A percentile compares a stretch with the other conserved stretches of the same genome.
phyloP scores from a whole-genome alignment of 1,140 invertebrate genomes.

The Wiebesia pumilae region DNA sequence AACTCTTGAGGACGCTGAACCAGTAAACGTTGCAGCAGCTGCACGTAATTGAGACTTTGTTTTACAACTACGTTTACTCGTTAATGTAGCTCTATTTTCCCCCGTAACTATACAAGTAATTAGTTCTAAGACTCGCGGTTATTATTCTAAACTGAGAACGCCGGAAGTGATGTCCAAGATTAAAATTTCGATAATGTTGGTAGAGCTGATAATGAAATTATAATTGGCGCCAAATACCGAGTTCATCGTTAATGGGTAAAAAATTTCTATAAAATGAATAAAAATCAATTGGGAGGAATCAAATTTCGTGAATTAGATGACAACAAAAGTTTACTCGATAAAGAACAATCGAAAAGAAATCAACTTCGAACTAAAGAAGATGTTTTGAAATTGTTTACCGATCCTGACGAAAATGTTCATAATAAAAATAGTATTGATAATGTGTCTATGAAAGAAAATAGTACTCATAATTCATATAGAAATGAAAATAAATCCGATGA shows the following conservation, averaged over 20 bases:
- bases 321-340: not conserved
- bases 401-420: not conserved
- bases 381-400: constrained; percentile 47
- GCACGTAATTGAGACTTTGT: too few relatives aligned
- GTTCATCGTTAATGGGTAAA: not conserved
- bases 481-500: not conserved
- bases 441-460: not conserved
- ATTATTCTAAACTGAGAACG: too few relatives aligned
- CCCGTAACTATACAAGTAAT: too few relatives aligned
- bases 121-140: too few relatives aligned
- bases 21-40: too few relatives aligned
- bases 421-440: constrained; percentile 27
- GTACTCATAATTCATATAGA: not conserved
- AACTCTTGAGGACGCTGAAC: too few relatives aligned
- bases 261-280: constrained; percentile 36
- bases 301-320: constrained; percentile 49
- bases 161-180: too few relatives aligned
- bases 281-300: constrained; percentile 26
- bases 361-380: constrained; percentile 30
- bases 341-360: constrained; percentile 7
- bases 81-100: too few relatives aligned
- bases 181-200: not conserved
- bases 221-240: constrained; percentile 28
- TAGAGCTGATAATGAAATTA: not conserved
- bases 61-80: too few relatives aligned